Conservation (phyloP, 2,113 vertebrate genomes). For the Seriola rivoliana region DNA sequence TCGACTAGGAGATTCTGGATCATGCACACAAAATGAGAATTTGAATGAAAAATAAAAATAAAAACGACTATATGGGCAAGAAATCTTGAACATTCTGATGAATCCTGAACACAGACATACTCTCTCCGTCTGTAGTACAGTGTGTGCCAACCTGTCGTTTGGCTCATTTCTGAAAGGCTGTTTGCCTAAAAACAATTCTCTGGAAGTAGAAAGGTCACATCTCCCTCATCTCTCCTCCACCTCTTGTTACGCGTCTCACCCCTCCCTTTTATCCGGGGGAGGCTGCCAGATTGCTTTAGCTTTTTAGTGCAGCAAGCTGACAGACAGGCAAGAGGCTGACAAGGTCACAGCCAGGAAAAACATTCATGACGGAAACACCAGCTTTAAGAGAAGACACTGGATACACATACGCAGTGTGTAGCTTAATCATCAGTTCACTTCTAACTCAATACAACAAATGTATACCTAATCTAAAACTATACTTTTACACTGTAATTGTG, state of each 20-base stretch:
- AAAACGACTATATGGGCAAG: background rate
- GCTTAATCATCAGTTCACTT: slow-evolving; percentile 1
- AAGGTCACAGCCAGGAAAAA: slow-evolving; percentile 77
- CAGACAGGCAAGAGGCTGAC: slow-evolving; percentile 77
- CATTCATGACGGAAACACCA: slow-evolving; percentile 68
- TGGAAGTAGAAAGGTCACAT: slow-evolving; percentile 88
- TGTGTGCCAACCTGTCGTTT: slow-evolving; percentile 82
- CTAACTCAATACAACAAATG: background rate
- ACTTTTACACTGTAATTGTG: background rate
- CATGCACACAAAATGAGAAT: background rate
- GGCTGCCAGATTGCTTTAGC: slow-evolving; percentile 90
- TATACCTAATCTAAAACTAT: background rate
- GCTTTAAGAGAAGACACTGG: slow-evolving; percentile 40
- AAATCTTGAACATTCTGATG: background rate
- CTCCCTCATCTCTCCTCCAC: slow-evolving; percentile 54
- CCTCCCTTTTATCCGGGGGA: slow-evolving; percentile 75
- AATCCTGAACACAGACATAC: background rate
- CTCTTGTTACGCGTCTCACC: slow-evolving; percentile 58
- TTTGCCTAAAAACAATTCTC: slow-evolving; percentile 91
- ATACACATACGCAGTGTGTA: background rate
- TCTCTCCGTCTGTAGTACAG: slow-evolving; percentile 66
- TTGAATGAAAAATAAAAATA: background rate
- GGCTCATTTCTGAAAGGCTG: slow-evolving; percentile 89
- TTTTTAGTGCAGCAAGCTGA: slow-evolving; percentile 88
- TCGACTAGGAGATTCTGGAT: background rate